phyloP scores from a whole-genome alignment of 2,797 vertebrate genomes.

The Lates japonicus region DNA sequence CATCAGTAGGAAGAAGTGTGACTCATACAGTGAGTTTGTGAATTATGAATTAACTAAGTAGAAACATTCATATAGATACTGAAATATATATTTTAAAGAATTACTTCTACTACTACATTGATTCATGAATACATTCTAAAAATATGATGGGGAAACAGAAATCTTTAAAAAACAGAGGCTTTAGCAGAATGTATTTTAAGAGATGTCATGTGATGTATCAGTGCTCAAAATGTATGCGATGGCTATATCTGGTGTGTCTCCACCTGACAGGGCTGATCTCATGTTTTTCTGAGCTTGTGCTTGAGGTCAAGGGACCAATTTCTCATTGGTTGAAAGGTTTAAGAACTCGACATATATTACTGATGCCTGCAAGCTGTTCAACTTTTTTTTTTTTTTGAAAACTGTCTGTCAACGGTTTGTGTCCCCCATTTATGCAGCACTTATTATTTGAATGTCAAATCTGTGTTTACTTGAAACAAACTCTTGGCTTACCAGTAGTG shows the following conservation, averaged over 20 bases:
- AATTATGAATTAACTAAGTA: not conserved
- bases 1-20: not conserved
- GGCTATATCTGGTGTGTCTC: conserved; percentile 1
- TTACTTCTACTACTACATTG: not conserved
- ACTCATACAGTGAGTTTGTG: not conserved
- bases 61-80: not conserved
- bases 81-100: not conserved
- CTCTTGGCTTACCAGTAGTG: conserved; percentile 38
- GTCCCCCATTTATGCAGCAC: conserved; percentile 7
- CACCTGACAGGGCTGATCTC: not conserved
- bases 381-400: conserved; percentile 1
- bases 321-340: conserved; percentile 31
- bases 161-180: not conserved
- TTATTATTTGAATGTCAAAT: conserved; percentile 33
- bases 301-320: not conserved
- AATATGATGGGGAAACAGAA: not conserved
- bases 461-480: conserved; percentile 57
- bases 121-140: not conserved
- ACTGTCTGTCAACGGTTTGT: conserved; percentile 26
- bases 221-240: not conserved
- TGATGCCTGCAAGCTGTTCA: not conserved
- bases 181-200: conserved; percentile 1
- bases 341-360: conserved; percentile 6
- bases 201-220: not conserved
- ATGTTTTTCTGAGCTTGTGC: not conserved